Evolutionary conservation across 2,797 vertebrate species (phyloP), one percentile per base, ranked within the genome.

Genomic region (Clangula hyemalis): DNA sequence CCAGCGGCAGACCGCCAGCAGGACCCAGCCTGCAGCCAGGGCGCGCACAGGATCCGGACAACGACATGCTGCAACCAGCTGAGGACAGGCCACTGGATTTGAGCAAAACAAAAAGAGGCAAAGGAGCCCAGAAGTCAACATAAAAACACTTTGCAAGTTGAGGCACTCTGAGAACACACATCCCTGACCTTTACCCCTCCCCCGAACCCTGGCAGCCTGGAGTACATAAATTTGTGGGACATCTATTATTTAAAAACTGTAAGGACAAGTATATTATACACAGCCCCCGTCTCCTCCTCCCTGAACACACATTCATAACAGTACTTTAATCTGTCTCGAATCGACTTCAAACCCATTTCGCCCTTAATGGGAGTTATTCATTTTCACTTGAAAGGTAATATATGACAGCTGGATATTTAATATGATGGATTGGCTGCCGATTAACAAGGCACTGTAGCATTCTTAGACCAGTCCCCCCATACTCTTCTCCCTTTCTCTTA

Each of bases 361-460:
- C 87, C 97, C 97, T 98, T 98, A 98, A 98, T 98, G 97, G 98
- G 97, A 98, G 98, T 98, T 98, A 98, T 98, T 98, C 97, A 98
- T 98, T 98, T 98, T 98, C 98, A 98, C 97, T 98, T 98, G 98
- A 98, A 98, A 98, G 97, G 98, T 98, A 98, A 98, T 98, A 98
- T 97, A 97, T 97, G 98, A 98, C 96, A 96, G 97, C 97, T 98
- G 97, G 98, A 97, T 98, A 97, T 97, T 98, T 98, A 98, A 98
- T 97, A 96, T 98, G 98, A 98, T 98, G 95, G 97, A 97, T 95
- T 82, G 94, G 97, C 97, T 97, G 97, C 98, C 61, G 91, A 98
- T 97, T 98, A 98, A 98, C 98, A 97, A 98, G 97, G 98, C 97
- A 86, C 95, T 96, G 96, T 94, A 97, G 95, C 97, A 60, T 97